Evolutionary conservation across 1,140 invertebrate genomes (phyloP), one percentile per base, ranked within the genome.

Genomic region (Cherax quadricarinatus): DNA sequence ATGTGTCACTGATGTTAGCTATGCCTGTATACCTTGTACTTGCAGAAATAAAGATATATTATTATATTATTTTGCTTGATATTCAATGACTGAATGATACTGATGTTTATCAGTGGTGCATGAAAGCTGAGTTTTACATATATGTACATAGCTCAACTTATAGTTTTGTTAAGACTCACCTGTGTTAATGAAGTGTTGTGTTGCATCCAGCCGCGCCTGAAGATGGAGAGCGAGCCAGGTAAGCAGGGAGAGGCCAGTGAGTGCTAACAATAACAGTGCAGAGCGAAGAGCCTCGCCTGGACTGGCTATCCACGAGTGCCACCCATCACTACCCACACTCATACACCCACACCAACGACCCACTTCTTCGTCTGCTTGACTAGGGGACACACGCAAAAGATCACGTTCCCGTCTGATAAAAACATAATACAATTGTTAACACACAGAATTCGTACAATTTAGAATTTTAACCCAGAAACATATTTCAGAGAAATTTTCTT

Each of bases 211-310:
- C 21, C 85, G 83, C 3, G 73, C 85, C 49, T 91, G 89, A 49
- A 91, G 89, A 53, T 91, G 84, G n/a, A 91, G 78, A 16, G 89
- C 84, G 41, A 91, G 78, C 89, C 89, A 91, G 16, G 89, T 91
- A 53, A 91, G 89, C n/a, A 91, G 57, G 18, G 89, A 86, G 9
- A 91, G 89, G 41, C 89, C 89, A 12, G 79, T 79, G 16, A 91
- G 57, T 82, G 89, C 73, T 81, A 91, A 24, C 41, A 91, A 60
- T 51, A 91, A 60, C 78, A 91, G 78, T 79, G 78, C 83, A 53
- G 89, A 91, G 7, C 89, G 70, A 14, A 91, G 30, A 53, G 89
- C 89, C 78, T 86, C 89, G 2, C 89, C 89, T 0, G 89, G 75
- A 80, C 53, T 91, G 6, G 83, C 53, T 41, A 80, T 62, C 48